These are phyloP conservation scores for Drosophila virilis DNA, from an alignment of 1,140 invertebrate genomes.

Conservation along the genomic window DNA sequence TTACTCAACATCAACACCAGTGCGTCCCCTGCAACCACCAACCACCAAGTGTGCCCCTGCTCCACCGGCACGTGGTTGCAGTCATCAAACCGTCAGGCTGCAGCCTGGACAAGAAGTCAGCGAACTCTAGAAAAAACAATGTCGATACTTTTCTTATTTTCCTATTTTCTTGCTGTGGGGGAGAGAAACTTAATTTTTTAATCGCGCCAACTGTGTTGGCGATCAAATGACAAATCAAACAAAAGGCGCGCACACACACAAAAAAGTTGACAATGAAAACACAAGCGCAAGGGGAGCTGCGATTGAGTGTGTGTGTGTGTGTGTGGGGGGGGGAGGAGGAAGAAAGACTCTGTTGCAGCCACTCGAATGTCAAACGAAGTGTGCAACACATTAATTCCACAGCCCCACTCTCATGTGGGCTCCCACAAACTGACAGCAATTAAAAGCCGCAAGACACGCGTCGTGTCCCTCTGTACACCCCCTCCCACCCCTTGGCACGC, in stretches of 20 bases:
- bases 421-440: conserved; percentile 60
- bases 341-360: conserved; percentile 38
- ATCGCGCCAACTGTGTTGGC: conserved; percentile 72
- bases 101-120: conserved; percentile 41
- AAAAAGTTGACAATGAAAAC: conserved; percentile 57
- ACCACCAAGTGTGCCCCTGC: background rate
- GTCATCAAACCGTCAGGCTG: conserved; percentile 34
- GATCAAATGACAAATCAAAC: conserved; percentile 82
- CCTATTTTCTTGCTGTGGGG: background rate
- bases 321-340: conserved; percentile 10
- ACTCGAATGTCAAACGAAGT: conserved; percentile 76
- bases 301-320: background rate
- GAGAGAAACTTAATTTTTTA: conserved; percentile 67
- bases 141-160: conserved; percentile 32
- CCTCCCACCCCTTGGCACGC: conserved; percentile 37
- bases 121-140: conserved; percentile 54
- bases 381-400: conserved; percentile 79
- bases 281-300: conserved; percentile 15
- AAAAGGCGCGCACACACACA: conserved; percentile 12
- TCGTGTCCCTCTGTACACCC: conserved; percentile 6
- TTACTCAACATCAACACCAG: conserved; percentile 41
- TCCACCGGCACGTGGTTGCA: conserved; percentile 50
- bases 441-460: conserved; percentile 76
- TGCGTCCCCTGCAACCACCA: background rate
- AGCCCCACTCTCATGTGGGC: background rate